Conservation (phyloP, 2,797 vertebrate species). For the Okamejei kenojei region DNA sequence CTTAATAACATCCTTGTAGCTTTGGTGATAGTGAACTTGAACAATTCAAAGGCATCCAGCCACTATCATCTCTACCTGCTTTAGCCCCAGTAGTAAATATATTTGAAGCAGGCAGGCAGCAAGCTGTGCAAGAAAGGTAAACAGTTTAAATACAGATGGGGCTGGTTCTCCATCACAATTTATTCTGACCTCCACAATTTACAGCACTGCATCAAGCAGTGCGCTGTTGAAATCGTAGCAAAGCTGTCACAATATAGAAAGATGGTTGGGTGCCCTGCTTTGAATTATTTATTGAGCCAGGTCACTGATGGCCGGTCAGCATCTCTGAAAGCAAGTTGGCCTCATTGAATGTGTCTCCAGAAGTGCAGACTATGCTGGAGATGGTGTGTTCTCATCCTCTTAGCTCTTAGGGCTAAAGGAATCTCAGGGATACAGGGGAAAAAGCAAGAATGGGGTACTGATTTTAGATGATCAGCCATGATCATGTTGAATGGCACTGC, state of each 20-base stretch:
- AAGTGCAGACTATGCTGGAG: no score
- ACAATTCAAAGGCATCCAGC: neutral
- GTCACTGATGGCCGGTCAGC: neutral
- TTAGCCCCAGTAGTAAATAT: neutral
- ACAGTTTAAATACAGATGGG: constrained; percentile 2
- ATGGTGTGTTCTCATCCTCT: no score
- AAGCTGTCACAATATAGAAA: neutral
- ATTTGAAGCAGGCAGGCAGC: neutral
- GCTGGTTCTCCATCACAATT: neutral
- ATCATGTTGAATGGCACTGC: no score
- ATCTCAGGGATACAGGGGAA: no score
- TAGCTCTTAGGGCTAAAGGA: no score
- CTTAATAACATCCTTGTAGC: neutral
- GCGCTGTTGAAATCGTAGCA: neutral
- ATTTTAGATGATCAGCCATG: no score
- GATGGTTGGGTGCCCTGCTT: neutral
- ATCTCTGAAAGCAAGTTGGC: no score
- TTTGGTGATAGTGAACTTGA: neutral
- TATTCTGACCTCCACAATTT: constrained; percentile 13
- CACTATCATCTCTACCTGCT: neutral
- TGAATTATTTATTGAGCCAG: neutral
- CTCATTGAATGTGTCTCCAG: no score
- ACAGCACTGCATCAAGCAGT: neutral
- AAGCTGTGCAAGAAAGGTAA: neutral
- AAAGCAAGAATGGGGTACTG: no score